Percentiles rank a stretch among this genome's conserved stretches.
Conservation (phyloP, 2,113 vertebrate genomes). For the Podarcis cretensis region DNA sequence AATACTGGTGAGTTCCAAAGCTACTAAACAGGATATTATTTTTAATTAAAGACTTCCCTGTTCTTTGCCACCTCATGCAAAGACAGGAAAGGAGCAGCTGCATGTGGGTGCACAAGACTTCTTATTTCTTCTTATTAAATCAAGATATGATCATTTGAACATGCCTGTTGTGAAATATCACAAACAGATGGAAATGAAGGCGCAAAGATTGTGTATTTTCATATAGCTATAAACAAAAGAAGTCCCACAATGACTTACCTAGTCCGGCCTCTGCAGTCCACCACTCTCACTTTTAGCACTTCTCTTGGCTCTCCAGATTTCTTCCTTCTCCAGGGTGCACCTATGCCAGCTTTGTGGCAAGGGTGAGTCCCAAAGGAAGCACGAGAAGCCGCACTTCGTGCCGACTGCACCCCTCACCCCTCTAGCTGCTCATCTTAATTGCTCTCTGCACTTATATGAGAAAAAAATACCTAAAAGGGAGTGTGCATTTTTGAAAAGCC, state of each 20-base stretch:
- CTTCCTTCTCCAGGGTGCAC: slow-evolving; percentile 65
- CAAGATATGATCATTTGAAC: too few relatives aligned
- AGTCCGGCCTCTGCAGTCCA: slow-evolving; percentile 91
- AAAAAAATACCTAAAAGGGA: slow-evolving; percentile 76
- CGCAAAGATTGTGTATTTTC: too few relatives aligned
- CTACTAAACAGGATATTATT: too few relatives aligned
- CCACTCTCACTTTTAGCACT: slow-evolving; percentile 75
- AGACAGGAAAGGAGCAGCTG: too few relatives aligned
- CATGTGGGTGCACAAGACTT: too few relatives aligned
- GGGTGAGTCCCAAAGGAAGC: slow-evolving; percentile 75
- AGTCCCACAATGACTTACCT: slow-evolving; percentile 75
- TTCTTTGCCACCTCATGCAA: too few relatives aligned
- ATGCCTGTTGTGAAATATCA: too few relatives aligned
- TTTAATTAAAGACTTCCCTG: too few relatives aligned
- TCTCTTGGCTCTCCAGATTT: slow-evolving; percentile 71
- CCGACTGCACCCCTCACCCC: slow-evolving; percentile 80
- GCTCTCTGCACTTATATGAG: slow-evolving; percentile 74
- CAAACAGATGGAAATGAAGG: too few relatives aligned
- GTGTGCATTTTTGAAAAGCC: slow-evolving; percentile 75
- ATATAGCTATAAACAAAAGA: not conserved
- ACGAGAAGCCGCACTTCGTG: slow-evolving; percentile 85
- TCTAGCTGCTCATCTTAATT: slow-evolving; percentile 92
- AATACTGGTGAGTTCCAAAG: too few relatives aligned
- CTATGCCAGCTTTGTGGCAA: slow-evolving; percentile 71
- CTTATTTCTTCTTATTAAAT: too few relatives aligned